Evolutionary conservation across 2,888 invertebrate genomes (phyloP).

Genomic region (Cybosia mesomella): DNA sequence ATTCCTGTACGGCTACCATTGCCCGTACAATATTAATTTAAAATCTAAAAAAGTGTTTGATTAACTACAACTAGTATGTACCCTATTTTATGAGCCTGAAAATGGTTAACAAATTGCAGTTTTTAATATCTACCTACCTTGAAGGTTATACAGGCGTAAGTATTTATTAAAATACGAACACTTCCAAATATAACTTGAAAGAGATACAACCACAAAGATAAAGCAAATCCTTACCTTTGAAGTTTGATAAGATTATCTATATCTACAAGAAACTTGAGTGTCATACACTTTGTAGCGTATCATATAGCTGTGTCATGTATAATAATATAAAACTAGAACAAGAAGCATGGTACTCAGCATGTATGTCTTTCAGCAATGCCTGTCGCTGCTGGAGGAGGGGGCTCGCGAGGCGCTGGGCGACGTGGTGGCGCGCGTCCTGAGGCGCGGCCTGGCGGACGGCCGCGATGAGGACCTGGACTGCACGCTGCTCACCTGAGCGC

Average conservation of each 20-base stretch:
- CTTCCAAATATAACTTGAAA: background rate
- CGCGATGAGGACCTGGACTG: conserved; percentile 97
- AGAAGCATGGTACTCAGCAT: no score
- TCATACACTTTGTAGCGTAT: background rate
- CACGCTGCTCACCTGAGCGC: conserved; percentile 93
- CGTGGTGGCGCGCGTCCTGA: conserved; percentile 95
- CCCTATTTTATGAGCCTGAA: no score
- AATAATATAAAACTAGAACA: background rate
- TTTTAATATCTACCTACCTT: no score
- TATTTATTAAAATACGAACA: no score
- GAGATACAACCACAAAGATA: background rate
- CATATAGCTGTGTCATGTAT: background rate
- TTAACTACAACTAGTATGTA: no score
- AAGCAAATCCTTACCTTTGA: background rate
- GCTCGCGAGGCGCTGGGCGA: conserved; percentile 96
- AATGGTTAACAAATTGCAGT: no score
- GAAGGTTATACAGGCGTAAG: no score
- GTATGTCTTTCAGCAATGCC: conserved; percentile 88
- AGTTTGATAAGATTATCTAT: background rate
- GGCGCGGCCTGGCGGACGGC: conserved; percentile 93
- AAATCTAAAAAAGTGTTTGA: no score
- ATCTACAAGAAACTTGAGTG: background rate
- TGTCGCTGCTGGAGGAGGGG: conserved; percentile 93
- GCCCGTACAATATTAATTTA: no score
- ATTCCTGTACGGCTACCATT: no score